Evolutionary conservation across 2,888 invertebrate species (phyloP).

Genomic region (Rhorus exstirpatorius): DNA sequence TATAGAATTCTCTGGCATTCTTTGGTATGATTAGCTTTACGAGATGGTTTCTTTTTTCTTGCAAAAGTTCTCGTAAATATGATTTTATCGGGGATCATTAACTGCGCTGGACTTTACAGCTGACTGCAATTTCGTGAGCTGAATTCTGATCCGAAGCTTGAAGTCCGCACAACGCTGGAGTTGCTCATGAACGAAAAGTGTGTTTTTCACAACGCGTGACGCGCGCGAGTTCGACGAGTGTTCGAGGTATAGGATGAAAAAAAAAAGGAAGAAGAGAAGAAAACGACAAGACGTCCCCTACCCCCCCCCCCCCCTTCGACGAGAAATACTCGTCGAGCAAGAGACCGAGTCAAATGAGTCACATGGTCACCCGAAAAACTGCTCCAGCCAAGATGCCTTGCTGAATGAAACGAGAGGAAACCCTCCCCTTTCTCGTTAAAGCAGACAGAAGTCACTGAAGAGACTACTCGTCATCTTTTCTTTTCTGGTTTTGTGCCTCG

Average conservation of each 20-base stretch:
- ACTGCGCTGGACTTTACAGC: slow-evolving; percentile 52
- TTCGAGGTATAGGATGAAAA: slow-evolving; percentile 66
- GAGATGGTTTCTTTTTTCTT: slow-evolving; percentile 31
- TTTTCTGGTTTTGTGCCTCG: slow-evolving; percentile 60
- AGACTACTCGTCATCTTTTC: slow-evolving; percentile 58
- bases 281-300: slow-evolving; percentile 49
- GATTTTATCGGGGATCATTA: slow-evolving; percentile 71
- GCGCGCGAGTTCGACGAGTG: slow-evolving; percentile 56
- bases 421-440: slow-evolving; percentile 79
- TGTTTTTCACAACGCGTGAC: slow-evolving; percentile 52
- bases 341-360: slow-evolving; percentile 72
- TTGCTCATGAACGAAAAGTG: slow-evolving; percentile 54
- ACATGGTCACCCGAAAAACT: slow-evolving; percentile 77
- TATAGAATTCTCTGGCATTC: slow-evolving; percentile 44
- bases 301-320: slow-evolving; percentile 11
- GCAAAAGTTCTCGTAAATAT: slow-evolving; percentile 64
- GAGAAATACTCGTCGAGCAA: slow-evolving; percentile 63
- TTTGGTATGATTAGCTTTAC: not conserved
- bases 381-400: slow-evolving; percentile 52
- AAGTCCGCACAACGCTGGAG: slow-evolving; percentile 22
- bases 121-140: slow-evolving; percentile 64
- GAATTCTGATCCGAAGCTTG: slow-evolving; percentile 44
- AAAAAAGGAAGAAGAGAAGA: slow-evolving; percentile 70
- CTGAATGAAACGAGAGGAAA: slow-evolving; percentile 72
- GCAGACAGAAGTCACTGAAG: slow-evolving; percentile 71